These are phyloP conservation scores for Poeciliopsis retropinna DNA, from an alignment of 2,113 vertebrate species.

Conservation along the genomic window DNA sequence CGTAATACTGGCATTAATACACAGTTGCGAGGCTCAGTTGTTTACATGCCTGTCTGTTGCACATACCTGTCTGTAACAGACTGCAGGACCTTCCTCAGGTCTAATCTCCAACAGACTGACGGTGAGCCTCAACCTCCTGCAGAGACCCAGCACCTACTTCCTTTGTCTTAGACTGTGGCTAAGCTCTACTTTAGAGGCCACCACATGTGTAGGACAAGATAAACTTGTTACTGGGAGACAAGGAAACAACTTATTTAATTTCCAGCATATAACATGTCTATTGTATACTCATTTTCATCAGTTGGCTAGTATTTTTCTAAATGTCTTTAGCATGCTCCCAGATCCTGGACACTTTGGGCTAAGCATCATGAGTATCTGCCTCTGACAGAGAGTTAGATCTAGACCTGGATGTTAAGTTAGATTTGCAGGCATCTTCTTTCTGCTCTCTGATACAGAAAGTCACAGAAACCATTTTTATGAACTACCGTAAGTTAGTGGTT, in stretches of 20 bases:
- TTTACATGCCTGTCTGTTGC: slow-evolving; percentile 22
- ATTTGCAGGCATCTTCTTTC: too few species aligned
- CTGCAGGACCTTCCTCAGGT: slow-evolving; percentile 34
- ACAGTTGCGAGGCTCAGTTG: neutral
- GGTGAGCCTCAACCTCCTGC: slow-evolving; percentile 49
- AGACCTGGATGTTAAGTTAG: too few species aligned
- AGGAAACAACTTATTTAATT: neutral
- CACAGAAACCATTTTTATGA: too few species aligned
- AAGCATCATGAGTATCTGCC: too few species aligned
- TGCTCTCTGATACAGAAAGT: too few species aligned
- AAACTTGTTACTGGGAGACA: neutral
- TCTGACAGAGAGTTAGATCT: too few species aligned
- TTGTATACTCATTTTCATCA: too few species aligned
- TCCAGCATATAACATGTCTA: too few species aligned
- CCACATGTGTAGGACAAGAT: slow-evolving; percentile 2
- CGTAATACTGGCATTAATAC: slow-evolving; percentile 6
- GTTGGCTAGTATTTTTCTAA: too few species aligned
- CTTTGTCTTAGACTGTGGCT: slow-evolving; percentile 20
- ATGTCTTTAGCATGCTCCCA: too few species aligned
- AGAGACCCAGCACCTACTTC: slow-evolving; percentile 44
- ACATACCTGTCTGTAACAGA: slow-evolving; percentile 25
- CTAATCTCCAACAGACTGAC: slow-evolving; percentile 45
- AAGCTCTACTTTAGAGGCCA: slow-evolving; percentile 22
- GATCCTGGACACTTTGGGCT: too few species aligned
- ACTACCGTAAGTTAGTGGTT: too few species aligned